Evolutionary conservation across 1,140 invertebrate species (phyloP).

Genomic region (Trichoplusia ni): DNA sequence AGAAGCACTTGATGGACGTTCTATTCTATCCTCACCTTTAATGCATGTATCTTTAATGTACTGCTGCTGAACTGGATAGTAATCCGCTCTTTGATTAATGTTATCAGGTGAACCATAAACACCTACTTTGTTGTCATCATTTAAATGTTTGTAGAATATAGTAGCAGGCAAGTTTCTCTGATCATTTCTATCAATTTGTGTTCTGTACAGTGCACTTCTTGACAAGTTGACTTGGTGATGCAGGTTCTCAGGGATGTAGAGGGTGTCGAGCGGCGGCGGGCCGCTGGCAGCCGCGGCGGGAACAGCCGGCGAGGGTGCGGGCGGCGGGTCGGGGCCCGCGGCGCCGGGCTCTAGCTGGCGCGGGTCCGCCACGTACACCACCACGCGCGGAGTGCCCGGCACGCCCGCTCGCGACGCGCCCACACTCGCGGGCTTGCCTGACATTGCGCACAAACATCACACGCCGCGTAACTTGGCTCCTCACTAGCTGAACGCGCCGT

Average conservation of each 20-base stretch:
- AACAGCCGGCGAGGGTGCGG: constrained; percentile 54
- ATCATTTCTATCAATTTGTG: constrained; percentile 50
- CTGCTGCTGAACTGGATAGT: constrained; percentile 51
- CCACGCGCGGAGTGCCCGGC: constrained; percentile 73
- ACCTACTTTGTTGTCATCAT: constrained; percentile 58
- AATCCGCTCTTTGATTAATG: constrained; percentile 50
- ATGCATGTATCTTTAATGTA: constrained; percentile 60
- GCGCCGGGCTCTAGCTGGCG: constrained; percentile 73
- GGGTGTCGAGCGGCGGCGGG: constrained; percentile 47
- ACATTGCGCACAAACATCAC: constrained; percentile 76
- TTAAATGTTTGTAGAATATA: constrained; percentile 61
- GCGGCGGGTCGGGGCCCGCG: constrained; percentile 57
- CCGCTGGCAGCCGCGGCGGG: constrained; percentile 33
- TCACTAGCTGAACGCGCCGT: constrained; percentile 64
- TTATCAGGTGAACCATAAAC: constrained; percentile 47
- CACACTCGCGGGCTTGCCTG: constrained; percentile 77
- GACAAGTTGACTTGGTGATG: constrained; percentile 52
- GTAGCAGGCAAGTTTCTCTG: constrained; percentile 45
- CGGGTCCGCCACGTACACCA: constrained; percentile 76
- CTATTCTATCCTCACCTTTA: constrained; percentile 49
- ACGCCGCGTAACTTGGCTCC: constrained; percentile 63
- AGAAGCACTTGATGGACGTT: constrained; percentile 35
- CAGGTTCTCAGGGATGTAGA: constrained; percentile 57
- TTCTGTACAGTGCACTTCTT: constrained; percentile 52
- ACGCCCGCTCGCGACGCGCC: constrained; percentile 73